Conservation (phyloP, 2,113 vertebrate species). For the Silurus meridionalis region DNA sequence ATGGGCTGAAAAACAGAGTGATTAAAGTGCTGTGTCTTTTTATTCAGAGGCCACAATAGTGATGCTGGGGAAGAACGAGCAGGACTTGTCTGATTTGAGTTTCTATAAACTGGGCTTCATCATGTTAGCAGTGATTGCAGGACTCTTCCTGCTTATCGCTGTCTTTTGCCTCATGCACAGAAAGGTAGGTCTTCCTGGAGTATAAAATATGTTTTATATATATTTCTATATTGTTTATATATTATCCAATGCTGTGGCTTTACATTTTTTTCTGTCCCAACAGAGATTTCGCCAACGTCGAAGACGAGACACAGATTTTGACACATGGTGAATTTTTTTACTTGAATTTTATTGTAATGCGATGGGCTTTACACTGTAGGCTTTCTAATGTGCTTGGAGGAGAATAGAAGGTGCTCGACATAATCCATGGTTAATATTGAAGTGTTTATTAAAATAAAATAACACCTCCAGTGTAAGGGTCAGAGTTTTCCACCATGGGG, state of each 20-base stretch:
- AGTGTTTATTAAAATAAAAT: neutral
- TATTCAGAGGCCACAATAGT: conserved; percentile 23
- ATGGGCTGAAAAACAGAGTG: neutral
- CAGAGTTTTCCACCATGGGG: neutral
- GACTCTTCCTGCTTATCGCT: conserved; percentile 38
- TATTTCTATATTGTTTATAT: too few species aligned
- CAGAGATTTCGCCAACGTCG: conserved; percentile 41
- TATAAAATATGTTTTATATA: neutral
- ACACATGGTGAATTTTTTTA: conserved; percentile 21
- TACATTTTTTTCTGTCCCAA: conserved; percentile 1
- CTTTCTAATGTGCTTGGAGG: neutral
- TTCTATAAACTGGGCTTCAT: conserved; percentile 53
- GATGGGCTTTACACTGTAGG: neutral
- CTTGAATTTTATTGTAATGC: neutral
- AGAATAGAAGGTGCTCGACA: neutral
- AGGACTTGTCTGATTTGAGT: neutral
- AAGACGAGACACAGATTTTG: conserved; percentile 16
- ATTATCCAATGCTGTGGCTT: too few species aligned
- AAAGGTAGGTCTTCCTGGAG: conserved; percentile 34
- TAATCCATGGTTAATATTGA: neutral
- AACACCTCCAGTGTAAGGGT: neutral
- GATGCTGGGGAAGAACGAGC: conserved; percentile 14
- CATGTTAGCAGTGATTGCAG: conserved; percentile 40
- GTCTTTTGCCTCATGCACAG: conserved; percentile 41
- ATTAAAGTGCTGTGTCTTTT: conserved; percentile 30